These are phyloP conservation scores for Drymodes brunneopygia DNA, from an alignment of 2,113 vertebrate genomes.

Conservation along the genomic window DNA sequence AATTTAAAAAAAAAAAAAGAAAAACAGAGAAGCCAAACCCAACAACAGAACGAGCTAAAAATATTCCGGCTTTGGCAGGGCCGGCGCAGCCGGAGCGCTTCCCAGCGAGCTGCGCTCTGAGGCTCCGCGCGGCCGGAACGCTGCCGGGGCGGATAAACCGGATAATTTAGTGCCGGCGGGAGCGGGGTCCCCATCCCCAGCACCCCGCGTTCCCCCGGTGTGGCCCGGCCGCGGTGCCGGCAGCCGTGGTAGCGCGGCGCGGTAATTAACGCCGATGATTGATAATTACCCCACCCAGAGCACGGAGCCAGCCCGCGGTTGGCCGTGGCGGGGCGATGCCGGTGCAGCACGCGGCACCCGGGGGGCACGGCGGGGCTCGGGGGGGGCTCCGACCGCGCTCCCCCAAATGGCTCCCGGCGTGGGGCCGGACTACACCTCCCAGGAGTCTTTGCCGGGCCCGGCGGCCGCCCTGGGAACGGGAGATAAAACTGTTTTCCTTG, in stretches of 20 bases:
- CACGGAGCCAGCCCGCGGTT: neutral
- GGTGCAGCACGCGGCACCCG: neutral
- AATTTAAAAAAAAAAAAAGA: neutral
- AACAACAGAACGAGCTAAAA: conserved; percentile 79
- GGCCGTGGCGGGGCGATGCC: neutral
- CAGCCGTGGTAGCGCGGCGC: neutral
- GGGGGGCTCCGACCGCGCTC: neutral
- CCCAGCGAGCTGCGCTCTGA: conserved; percentile 66
- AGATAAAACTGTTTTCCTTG: neutral
- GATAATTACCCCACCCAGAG: conserved; percentile 33
- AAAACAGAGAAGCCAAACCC: conserved; percentile 65
- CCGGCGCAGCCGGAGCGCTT: conserved; percentile 70
- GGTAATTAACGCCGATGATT: conserved; percentile 4
- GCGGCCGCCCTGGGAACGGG: neutral
- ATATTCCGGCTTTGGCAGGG: conserved; percentile 77
- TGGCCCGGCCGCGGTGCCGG: neutral
- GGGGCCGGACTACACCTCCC: conserved; percentile 49
- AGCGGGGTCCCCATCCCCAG: neutral
- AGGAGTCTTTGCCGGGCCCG: conserved; percentile 33
- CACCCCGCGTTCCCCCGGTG: neutral
- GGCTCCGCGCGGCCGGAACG: conserved; percentile 58
- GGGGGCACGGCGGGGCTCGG: neutral
- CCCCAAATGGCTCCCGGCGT: conserved; percentile 24
- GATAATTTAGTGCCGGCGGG: conserved; percentile 18
- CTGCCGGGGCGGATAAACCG: conserved; percentile 63